phyloP scores from a whole-genome alignment of 2,888 invertebrate species.

The Meandrusa payeni region DNA sequence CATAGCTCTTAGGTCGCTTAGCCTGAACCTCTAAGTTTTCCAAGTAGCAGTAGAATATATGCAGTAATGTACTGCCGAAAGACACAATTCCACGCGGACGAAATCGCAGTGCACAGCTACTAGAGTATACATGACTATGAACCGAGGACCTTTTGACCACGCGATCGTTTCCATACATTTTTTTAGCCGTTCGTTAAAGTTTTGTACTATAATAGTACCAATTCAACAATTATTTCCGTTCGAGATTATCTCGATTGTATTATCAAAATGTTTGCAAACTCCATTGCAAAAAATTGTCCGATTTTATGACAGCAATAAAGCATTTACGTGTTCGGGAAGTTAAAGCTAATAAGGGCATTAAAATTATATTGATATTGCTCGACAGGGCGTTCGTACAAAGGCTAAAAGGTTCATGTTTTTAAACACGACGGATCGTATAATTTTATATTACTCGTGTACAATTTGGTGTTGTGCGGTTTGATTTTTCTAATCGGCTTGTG shows the following conservation, averaged over 20 bases:
- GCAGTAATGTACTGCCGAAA: no score
- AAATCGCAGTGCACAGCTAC: no score
- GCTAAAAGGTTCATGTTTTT: conserved; percentile 64
- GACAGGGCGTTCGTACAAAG: conserved; percentile 55
- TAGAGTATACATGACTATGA: no score
- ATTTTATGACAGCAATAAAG: conserved; percentile 54
- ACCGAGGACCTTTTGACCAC: no score
- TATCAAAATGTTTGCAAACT: conserved; percentile 33
- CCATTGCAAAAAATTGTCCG: conserved; percentile 41
- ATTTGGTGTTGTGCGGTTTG: conserved; percentile 31
- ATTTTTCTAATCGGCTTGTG: conserved; percentile 3
- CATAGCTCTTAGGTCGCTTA: no score
- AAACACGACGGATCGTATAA: conserved; percentile 62
- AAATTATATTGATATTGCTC: conserved; percentile 58
- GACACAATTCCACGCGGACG: no score
- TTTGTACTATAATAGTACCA: conserved; percentile 8
- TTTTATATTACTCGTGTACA: conserved; percentile 57
- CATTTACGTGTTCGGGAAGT: conserved; percentile 60
- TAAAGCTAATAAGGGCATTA: conserved; percentile 66
- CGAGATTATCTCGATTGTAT: conserved; percentile 24
- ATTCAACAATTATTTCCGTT: conserved; percentile 12
- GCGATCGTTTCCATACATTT: background rate
- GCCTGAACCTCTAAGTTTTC: no score
- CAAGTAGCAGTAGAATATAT: no score
- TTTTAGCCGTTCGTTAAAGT: background rate